These are phyloP conservation scores for Sphyrna mokarran DNA, from an alignment of 2,113 vertebrate species.

Conservation along the genomic window DNA sequence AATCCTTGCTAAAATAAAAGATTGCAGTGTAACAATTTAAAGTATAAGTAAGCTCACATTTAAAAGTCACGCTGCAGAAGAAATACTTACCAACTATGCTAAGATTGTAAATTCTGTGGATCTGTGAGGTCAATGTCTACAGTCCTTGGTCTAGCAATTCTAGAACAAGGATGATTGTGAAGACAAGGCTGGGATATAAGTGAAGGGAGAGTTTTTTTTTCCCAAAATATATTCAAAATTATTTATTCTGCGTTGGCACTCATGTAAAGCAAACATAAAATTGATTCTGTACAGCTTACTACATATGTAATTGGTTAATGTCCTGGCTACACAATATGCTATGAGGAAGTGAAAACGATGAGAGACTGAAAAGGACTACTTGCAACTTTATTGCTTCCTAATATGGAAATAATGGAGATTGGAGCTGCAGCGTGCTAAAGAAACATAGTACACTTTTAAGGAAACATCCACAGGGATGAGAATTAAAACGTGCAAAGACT, in stretches of 20 bases:
- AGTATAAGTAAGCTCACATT: not conserved
- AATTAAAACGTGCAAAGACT: not conserved
- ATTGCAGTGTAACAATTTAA: not conserved
- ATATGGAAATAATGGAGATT: slow-evolving; percentile 18
- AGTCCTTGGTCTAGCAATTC: not conserved
- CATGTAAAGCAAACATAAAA: not conserved
- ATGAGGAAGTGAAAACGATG: slow-evolving; percentile 18
- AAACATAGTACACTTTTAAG: not conserved
- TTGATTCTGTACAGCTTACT: not conserved
- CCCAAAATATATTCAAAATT: not conserved
- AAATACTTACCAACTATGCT: too few relatives aligned
- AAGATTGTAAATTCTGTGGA: not conserved
- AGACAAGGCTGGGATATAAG: not conserved
- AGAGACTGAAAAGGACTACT: not conserved
- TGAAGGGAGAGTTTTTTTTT: not conserved
- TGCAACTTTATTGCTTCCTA: not conserved
- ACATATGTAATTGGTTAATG: not conserved
- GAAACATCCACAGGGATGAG: not conserved
- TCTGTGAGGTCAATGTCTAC: not conserved
- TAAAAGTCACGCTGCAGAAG: not conserved
- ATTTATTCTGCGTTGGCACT: not conserved
- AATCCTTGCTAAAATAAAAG: slow-evolving; percentile 37
- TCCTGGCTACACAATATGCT: not conserved
- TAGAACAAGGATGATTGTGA: not conserved
- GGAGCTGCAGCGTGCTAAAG: not conserved